Base-by-base conservation (phyloP, 2,797 vertebrate species). In the Sebastes glaucus region DNA sequence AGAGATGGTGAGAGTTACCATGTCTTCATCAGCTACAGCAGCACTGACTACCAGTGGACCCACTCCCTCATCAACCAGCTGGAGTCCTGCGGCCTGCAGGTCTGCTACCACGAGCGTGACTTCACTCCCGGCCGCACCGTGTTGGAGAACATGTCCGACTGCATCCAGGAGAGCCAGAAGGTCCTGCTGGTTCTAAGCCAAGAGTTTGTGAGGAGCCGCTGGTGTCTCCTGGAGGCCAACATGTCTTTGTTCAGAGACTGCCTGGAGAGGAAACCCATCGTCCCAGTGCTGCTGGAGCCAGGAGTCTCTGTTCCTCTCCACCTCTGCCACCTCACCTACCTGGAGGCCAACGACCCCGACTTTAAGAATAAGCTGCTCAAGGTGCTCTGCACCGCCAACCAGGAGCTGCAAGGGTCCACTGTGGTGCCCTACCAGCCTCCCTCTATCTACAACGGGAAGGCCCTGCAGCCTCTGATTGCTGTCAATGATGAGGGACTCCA, bases 211-310 rank as follows among this genome's bases (percentile, higher is more conserved):
- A 88, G 87, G 69, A 96, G 94, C 62, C 80, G 92, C n/a, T 95
- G 93, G 92, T 96, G 94, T 75, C 93, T 95, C 61, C 91, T 95
- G 53, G 93, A 95, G 79, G 92, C 94, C 53, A 94, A 94, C 84
- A 91, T 95, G 68, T 94, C 93, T 9, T 46, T 95, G 73, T 93
- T 94, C 32, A 90, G 89, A 66, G 88, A 94, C 87, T 94, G 90
- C 62, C 83, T 94, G 65, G 86, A 89, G 80, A 80, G 93, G 57
- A 95, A 93, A 66, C 90, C 92, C 2, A 88, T 94, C 20, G 59
- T 95, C 28, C 92, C 93, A 0, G 87, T 95, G 32, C 85, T 95
- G 81, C 80, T 95, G 72, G 76, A 92, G 62, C 88, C 86, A 33
- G 87, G 53, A 16, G 87, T 94, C 66, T 53, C 46, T 4, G 42